phyloP scores from a whole-genome alignment of 2,113 vertebrate genomes.

The Aptenodytes forsteri region DNA sequence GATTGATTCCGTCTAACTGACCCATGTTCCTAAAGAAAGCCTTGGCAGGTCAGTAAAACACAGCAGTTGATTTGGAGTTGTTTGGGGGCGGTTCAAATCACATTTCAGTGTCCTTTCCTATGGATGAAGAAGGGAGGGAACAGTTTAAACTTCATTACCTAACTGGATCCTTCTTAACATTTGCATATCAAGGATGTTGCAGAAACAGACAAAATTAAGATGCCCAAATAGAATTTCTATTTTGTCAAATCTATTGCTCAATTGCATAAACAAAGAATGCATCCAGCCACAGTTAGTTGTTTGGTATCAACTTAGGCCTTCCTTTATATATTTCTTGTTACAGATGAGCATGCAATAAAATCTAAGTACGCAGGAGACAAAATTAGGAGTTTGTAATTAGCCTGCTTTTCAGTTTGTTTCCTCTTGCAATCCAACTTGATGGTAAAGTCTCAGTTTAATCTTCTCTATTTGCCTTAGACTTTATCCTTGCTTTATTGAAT shows the following conservation, averaged over 20 bases:
- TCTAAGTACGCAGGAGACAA: background rate
- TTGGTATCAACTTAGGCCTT: background rate
- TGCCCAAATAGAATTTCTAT: background rate
- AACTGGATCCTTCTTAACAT: background rate
- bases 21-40: background rate
- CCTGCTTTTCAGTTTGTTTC: constrained; percentile 13
- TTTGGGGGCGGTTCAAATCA: background rate
- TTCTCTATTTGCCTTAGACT: background rate
- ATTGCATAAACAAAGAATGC: background rate
- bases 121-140: background rate
- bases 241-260: background rate
- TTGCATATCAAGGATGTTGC: background rate
- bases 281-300: background rate
- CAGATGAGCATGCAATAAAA: background rate
- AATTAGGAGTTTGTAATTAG: constrained; percentile 30
- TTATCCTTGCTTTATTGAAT: constrained; percentile 26
- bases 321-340: background rate
- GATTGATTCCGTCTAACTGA: background rate
- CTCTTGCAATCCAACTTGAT: background rate
- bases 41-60: background rate
- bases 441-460: constrained; percentile 4
- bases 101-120: background rate
- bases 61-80: background rate
- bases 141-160: background rate
- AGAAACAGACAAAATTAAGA: background rate